Conservation (phyloP, 2,113 vertebrate species). For the Protobothrops mucrosquamatus region DNA sequence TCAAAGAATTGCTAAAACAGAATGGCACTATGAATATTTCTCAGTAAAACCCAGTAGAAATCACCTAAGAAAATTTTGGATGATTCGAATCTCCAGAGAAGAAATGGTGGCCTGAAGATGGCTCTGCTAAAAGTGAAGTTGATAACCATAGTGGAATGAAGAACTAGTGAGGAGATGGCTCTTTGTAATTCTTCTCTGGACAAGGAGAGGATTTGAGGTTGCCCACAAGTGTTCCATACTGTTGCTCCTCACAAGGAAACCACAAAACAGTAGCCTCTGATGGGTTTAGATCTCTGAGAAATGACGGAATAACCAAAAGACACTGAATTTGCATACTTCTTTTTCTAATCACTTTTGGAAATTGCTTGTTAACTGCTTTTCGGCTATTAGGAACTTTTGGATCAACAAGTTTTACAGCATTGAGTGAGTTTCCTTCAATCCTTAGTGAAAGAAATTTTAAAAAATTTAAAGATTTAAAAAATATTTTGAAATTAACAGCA, state of each 20-base stretch:
- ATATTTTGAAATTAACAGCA: background rate
- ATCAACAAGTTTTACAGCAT: background rate
- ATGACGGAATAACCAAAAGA: background rate
- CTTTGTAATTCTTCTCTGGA: background rate
- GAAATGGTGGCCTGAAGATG: background rate
- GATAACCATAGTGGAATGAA: background rate
- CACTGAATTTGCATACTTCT: background rate
- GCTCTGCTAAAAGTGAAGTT: background rate
- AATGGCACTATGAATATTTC: background rate
- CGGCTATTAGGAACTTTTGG: background rate
- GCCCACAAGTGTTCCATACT: background rate
- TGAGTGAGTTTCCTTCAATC: background rate
- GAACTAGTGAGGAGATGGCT: background rate
- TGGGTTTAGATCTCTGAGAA: background rate
- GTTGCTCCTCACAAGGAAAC: background rate
- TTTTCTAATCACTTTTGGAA: background rate
- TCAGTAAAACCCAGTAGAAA: background rate
- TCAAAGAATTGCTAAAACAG: background rate
- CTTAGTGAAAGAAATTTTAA: background rate
- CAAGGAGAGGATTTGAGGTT: background rate
- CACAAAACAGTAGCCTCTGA: background rate
- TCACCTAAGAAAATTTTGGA: background rate
- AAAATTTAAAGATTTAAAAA: background rate
- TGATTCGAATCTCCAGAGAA: background rate
- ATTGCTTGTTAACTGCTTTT: background rate